These are phyloP conservation scores for Andrena camellia DNA, from an alignment of 2,888 invertebrate species.

Conservation along the genomic window DNA sequence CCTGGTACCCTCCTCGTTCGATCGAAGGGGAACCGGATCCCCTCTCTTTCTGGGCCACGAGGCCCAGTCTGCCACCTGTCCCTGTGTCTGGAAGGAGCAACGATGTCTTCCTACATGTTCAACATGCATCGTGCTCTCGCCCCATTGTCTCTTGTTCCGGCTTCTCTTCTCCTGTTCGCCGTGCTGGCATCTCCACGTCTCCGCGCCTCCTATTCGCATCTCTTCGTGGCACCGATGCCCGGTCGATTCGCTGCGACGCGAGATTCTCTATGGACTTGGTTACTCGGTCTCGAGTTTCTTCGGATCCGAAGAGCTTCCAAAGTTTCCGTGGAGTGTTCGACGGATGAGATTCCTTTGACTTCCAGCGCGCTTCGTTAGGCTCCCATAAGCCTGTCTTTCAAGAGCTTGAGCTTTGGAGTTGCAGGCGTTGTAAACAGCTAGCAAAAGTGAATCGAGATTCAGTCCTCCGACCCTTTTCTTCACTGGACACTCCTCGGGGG, in stretches of 20 bases:
- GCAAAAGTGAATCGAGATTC: slow-evolving; percentile 4
- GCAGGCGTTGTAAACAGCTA: slow-evolving; percentile 4
- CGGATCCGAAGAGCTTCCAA: no score
- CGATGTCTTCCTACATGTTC: slow-evolving; percentile 83
- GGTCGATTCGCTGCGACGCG: no score
- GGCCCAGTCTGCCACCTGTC: slow-evolving; percentile 84
- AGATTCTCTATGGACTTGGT: no score
- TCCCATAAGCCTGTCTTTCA: no score
- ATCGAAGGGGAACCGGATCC: slow-evolving; percentile 39
- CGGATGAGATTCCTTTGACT: no score
- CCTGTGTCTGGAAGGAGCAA: slow-evolving; percentile 80
- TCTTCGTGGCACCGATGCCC: background rate
- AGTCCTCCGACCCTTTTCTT: background rate
- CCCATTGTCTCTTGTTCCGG: slow-evolving; percentile 77
- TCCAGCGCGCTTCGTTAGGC: no score
- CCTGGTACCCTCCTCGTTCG: slow-evolving; percentile 53
- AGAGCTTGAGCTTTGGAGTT: no score
- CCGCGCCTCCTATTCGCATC: background rate
- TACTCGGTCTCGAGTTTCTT: no score
- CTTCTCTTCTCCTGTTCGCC: slow-evolving; percentile 43
- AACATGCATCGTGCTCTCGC: slow-evolving; percentile 79
- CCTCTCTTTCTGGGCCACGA: slow-evolving; percentile 64
- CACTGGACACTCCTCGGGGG: slow-evolving; percentile 23
- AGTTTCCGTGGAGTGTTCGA: no score
- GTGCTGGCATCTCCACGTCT: slow-evolving; percentile 18